phyloP scores from a whole-genome alignment of 1,140 invertebrate species.

The Philotrypesis tridentata region DNA sequence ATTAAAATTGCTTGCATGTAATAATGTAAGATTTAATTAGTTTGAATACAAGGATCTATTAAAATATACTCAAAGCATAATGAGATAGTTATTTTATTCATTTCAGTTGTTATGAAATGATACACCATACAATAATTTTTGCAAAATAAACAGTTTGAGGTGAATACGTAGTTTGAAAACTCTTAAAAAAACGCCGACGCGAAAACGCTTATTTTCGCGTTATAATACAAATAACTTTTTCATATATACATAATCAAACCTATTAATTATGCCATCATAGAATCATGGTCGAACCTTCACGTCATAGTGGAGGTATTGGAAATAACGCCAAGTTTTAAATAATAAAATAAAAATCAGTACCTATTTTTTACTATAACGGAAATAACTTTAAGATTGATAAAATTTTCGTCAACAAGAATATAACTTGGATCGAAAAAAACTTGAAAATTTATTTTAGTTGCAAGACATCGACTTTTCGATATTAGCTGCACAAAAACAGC shows the following conservation, averaged over 20 bases:
- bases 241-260: conserved; percentile 40
- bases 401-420: conserved; percentile 52
- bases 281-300: background rate
- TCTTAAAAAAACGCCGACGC: conserved; percentile 10
- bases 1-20: background rate
- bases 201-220: conserved; percentile 12
- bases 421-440: conserved; percentile 54
- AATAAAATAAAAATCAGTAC: conserved; percentile 37
- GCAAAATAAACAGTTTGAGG: conserved; percentile 31
- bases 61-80: background rate
- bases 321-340: conserved; percentile 9
- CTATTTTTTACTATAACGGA: conserved; percentile 25
- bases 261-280: conserved; percentile 28
- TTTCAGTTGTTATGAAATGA: conserved; percentile 35
- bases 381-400: conserved; percentile 28
- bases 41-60: background rate
- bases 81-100: conserved; percentile 30
- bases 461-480: conserved; percentile 49
- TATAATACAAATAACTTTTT: conserved; percentile 38
- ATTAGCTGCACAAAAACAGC: conserved; percentile 10
- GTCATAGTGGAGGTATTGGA: background rate
- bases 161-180: conserved; percentile 25
- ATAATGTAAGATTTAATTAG: background rate
- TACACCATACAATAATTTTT: conserved; percentile 43
- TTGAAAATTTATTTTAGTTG: conserved; percentile 66